Evolutionary conservation across 2,888 invertebrate species (phyloP).

Genomic region (Watsonalla cultraria): DNA sequence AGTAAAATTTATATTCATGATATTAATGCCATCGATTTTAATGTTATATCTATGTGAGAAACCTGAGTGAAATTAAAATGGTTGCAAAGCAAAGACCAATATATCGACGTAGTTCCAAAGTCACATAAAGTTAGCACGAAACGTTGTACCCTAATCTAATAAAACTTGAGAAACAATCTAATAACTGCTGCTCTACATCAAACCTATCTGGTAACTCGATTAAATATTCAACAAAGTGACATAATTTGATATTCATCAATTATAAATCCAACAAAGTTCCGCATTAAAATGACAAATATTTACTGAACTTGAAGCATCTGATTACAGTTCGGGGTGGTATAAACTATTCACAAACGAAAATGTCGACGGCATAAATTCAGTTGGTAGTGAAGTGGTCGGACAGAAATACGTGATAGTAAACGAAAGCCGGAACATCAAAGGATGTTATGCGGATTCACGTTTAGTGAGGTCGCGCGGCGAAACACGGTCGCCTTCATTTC

Average conservation of each 20-base stretch:
- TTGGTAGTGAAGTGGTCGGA: conserved; percentile 20
- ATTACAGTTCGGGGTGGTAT: conserved; percentile 13
- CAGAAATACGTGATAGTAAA: conserved; percentile 24
- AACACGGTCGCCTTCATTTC: conserved; percentile 34
- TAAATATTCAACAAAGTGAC: neutral
- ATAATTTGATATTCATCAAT: neutral
- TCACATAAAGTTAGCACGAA: neutral
- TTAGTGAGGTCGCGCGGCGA: conserved; percentile 21
- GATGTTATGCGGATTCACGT: conserved; percentile 28
- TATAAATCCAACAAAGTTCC: neutral
- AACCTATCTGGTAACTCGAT: neutral
- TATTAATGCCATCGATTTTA: too few relatives aligned
- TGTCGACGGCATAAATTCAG: conserved; percentile 25
- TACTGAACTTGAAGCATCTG: conserved; percentile 11
- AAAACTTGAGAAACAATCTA: neutral
- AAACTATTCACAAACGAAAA: conserved; percentile 32
- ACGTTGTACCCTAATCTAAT: neutral
- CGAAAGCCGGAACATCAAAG: conserved; percentile 39
- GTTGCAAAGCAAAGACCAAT: too few relatives aligned
- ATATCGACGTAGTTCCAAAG: neutral
- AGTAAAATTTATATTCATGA: too few relatives aligned
- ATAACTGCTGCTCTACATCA: neutral
- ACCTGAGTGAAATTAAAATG: too few relatives aligned
- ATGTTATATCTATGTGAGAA: too few relatives aligned
- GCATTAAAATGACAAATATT: conserved; percentile 1